phyloP scores from a whole-genome alignment of 2,888 invertebrate genomes.

The Caradrina kadenii region DNA sequence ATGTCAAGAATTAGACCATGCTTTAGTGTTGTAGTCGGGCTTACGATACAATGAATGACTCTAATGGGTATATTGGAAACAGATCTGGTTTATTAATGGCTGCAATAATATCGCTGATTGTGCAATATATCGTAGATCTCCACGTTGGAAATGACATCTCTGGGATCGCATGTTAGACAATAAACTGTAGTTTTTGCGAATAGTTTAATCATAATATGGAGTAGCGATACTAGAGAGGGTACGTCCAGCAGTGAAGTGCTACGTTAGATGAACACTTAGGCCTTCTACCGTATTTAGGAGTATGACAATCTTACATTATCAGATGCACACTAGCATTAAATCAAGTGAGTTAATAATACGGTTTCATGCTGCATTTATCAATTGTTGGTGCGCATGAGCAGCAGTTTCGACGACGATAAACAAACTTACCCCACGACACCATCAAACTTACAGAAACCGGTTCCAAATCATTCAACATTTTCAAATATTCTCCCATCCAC shows the following conservation, averaged over 20 bases:
- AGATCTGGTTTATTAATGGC: not conserved
- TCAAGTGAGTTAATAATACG: not conserved
- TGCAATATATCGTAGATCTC: not conserved
- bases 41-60: slow-evolving; percentile 12
- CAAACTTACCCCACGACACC: not conserved
- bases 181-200: too few species aligned
- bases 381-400: not conserved
- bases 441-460: slow-evolving; percentile 27
- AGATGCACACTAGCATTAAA: not conserved
- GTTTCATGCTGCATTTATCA: not conserved
- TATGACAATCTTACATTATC: not conserved
- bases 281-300: too few species aligned
- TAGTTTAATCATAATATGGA: too few species aligned
- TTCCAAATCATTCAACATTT: slow-evolving; percentile 21
- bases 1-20: slow-evolving; percentile 53
- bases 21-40: slow-evolving; percentile 16
- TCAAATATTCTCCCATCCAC: slow-evolving; percentile 14
- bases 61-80: slow-evolving; percentile 26
- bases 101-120: not conserved
- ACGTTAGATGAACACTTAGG: too few species aligned
- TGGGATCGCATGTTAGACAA: too few species aligned
- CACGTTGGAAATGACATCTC: too few species aligned
- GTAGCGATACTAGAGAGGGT: too few species aligned
- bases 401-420: slow-evolving; percentile 20
- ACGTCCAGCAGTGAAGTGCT: too few species aligned